phyloP scores from a whole-genome alignment of 2,113 vertebrate genomes.

The Grammomys surdaster region DNA sequence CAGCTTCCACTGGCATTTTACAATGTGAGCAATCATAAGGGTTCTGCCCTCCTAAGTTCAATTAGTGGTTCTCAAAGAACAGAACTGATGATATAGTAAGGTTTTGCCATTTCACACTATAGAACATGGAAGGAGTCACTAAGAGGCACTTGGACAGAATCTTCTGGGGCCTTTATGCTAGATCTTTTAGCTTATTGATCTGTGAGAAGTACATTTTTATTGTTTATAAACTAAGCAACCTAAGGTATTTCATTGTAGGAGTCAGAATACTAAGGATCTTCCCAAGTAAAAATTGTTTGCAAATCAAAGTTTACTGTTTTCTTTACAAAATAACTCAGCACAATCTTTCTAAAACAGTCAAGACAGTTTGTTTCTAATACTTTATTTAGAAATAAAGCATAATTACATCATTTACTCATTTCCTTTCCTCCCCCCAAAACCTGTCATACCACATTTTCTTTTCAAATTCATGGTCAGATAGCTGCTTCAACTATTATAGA shows the following conservation, averaged over 20 bases:
- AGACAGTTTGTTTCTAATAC: neutral
- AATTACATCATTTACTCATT: neutral
- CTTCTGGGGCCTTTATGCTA: neutral
- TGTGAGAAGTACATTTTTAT: neutral
- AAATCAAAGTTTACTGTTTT: neutral
- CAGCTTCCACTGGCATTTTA: neutral
- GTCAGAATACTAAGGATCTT: neutral
- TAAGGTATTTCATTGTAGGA: neutral
- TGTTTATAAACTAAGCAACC: neutral
- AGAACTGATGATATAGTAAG: neutral
- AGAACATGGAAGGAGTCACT: neutral
- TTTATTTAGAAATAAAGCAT: neutral
- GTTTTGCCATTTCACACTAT: neutral
- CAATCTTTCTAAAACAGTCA: neutral
- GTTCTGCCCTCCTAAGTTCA: neutral
- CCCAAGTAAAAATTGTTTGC: neutral
- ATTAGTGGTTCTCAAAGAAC: neutral
- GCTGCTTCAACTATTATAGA: neutral
- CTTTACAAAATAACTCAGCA: neutral
- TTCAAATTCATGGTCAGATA: neutral
- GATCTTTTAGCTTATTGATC: neutral
- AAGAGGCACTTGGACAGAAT: neutral
- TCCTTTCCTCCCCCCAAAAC: neutral
- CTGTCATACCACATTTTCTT: neutral
- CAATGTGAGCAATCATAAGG: neutral